Evolutionary conservation across 2,113 vertebrate species (phyloP), one percentile per base, ranked within the genome.

Genomic region (Hippopotamus amphibius): DNA sequence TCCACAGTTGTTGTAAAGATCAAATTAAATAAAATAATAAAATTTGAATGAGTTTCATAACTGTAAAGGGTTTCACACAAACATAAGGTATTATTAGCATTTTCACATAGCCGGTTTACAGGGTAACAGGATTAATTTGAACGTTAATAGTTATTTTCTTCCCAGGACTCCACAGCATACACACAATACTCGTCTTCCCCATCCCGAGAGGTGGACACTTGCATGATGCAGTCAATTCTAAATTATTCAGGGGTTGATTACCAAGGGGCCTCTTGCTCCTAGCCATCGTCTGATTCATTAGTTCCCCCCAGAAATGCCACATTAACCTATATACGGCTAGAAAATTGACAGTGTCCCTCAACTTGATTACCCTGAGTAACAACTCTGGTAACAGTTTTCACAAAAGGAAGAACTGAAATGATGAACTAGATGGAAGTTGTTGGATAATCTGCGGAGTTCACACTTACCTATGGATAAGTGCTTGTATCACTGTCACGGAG

Each of bases 1-100:
- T 68, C 81, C 53, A 79, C 30, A 68, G n/a, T 74, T 80, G 61
- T n/a, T 71, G 8, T 83, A 68, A 93, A 94, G 84, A 86, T 59
- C 55, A 79, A 88, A 87, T 68, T 50, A 93, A 93, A 82, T 86
- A 86, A 90, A 93, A 97, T 72, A 57, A 86, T 61, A 28, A 95
- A 95, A 79, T 57, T 13, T 61, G 19, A 76, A 69, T 83, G 66
- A 89, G 16, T 53, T 92, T 95, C 68, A 96, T 65, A 89, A 87
- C 50, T 91, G 6, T 76, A 89, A 93, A 84, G 41, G 26, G 63
- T 69, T 83, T 89, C 65, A 90, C 41, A 68, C 1, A 80, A 77
- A 76, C 41, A 55, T 28, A 93, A 89, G 50, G 55, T 74, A 46
- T 50, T 46, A 24, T 28, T 80, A 90, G 26, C n/a, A 89, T 93